These are phyloP conservation scores for Glareola pratincola DNA, from an alignment of 2,113 vertebrate species.

Conservation along the genomic window DNA sequence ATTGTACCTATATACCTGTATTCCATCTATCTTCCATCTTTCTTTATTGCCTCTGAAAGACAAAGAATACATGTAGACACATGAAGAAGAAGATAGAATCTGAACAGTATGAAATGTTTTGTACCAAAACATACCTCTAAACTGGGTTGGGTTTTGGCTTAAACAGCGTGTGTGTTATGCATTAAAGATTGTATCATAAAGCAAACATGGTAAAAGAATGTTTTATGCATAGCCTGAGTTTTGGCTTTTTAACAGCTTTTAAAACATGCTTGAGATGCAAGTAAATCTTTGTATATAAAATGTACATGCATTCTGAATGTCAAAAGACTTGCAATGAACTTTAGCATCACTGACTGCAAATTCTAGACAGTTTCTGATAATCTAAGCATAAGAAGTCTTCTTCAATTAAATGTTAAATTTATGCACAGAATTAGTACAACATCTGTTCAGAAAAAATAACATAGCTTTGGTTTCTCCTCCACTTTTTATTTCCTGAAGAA, in stretches of 20 bases:
- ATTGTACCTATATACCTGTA: neutral
- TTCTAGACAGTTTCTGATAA: neutral
- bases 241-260: constrained; percentile 11
- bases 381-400: neutral
- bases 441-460: no score
- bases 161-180: neutral
- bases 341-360: neutral
- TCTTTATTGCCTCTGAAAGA: neutral
- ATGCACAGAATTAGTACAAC: neutral
- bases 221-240: neutral
- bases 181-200: constrained; percentile 35
- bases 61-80: neutral
- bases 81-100: neutral
- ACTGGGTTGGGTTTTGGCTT: constrained; percentile 1
- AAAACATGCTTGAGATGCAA: neutral
- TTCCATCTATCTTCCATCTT: neutral
- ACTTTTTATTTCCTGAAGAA: neutral
- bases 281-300: neutral
- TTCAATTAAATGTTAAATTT: neutral
- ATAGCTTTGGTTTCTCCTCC: neutral
- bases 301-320: neutral
- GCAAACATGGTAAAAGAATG: neutral
- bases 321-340: neutral
- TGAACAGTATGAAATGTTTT: neutral
- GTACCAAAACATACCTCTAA: neutral